Conservation (phyloP, 2,888 invertebrate species). For the Gastracanthus pulcherrimus region DNA sequence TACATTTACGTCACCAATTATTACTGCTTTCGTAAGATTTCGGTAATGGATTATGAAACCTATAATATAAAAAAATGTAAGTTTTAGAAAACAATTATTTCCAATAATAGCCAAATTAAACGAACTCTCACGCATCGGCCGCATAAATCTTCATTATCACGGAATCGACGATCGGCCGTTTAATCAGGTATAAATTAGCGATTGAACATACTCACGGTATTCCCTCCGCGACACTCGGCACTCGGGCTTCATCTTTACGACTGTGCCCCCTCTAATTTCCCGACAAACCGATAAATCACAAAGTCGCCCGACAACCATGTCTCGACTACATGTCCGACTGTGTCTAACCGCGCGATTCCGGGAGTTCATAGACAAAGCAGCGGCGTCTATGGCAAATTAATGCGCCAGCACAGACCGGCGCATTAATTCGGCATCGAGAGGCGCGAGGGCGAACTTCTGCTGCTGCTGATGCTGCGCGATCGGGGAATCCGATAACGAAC, state of each 20-base stretch:
- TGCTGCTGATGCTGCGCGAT: too few relatives aligned
- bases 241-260: neutral
- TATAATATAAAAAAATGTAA: too few relatives aligned
- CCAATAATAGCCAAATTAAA: too few relatives aligned
- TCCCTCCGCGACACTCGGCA: neutral
- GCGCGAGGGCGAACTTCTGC: neutral
- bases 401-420: slow-evolving; percentile 12
- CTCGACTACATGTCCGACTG: too few relatives aligned
- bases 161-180: neutral
- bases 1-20: too few relatives aligned
- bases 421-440: slow-evolving; percentile 58
- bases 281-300: slow-evolving; percentile 32
- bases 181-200: slow-evolving; percentile 34
- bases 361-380: neutral
- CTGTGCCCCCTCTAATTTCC: slow-evolving; percentile 34
- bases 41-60: too few relatives aligned
- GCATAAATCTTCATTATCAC: slow-evolving; percentile 31
- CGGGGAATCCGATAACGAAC: slow-evolving; percentile 66
- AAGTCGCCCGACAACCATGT: too few relatives aligned
- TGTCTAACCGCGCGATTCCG: neutral
- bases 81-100: too few relatives aligned
- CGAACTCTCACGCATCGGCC: neutral
- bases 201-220: neutral
- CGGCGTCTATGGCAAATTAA: slow-evolving; percentile 48
- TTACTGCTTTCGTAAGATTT: too few relatives aligned